A percentile compares a stretch with the other conserved stretches of the same genome.
phyloP scores from a whole-genome alignment of 1,140 invertebrate genomes.

The Archegozetes longisetosus region DNA sequence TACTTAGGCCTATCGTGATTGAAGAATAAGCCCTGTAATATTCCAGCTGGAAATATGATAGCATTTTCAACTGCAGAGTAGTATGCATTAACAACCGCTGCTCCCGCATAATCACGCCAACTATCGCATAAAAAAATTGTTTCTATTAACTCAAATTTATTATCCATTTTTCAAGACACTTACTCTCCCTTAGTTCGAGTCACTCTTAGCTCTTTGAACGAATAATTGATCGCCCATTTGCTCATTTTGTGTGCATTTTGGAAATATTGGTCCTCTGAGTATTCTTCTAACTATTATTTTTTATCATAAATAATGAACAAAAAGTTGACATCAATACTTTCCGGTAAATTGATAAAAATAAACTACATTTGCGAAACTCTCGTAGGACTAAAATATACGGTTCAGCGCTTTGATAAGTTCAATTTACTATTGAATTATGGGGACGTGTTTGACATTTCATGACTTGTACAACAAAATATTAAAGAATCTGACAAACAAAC shows the following conservation, averaged over 20 bases:
- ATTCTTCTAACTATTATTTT: conserved; percentile 24
- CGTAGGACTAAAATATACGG: no score
- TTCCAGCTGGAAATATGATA: conserved; percentile 75
- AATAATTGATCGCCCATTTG: conserved; percentile 51
- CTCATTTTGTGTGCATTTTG: conserved; percentile 48
- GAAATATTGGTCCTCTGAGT: conserved; percentile 28
- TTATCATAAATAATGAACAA: no score
- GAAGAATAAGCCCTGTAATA: conserved; percentile 77
- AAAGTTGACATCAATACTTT: no score
- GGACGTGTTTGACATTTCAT: no score
- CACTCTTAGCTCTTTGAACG: conserved; percentile 52
- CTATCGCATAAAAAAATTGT: not conserved
- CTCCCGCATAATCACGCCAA: conserved; percentile 54
- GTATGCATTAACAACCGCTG: conserved; percentile 63
- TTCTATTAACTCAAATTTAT: no score
- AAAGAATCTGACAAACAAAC: no score
- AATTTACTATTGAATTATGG: no score
- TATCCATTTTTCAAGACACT: no score
- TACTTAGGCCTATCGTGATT: conserved; percentile 51
- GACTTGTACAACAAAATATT: no score
- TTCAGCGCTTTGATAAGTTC: no score
- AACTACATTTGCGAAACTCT: no score
- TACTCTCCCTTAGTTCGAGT: conserved; percentile 46
- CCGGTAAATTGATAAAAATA: no score
- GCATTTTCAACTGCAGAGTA: conserved; percentile 65